phyloP scores from a whole-genome alignment of 2,113 vertebrate species.

The Malurus melanocephalus region DNA sequence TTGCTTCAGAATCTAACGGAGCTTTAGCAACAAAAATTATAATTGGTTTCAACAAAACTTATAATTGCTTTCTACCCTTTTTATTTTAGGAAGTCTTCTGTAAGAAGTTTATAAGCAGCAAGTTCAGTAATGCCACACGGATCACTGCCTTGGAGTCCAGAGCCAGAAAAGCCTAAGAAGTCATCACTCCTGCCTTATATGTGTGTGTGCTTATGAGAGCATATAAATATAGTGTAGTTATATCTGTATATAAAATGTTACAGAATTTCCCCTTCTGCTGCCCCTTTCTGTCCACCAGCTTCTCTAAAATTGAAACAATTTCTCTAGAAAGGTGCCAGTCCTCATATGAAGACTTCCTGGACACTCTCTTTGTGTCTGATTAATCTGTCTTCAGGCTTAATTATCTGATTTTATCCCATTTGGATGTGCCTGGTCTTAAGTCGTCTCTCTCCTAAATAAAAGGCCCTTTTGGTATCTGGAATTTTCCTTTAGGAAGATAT shows the following conservation, averaged over 20 bases:
- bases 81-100: constrained; percentile 1
- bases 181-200: neutral
- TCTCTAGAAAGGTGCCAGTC: neutral
- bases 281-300: neutral
- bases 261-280: neutral
- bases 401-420: neutral
- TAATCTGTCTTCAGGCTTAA: neutral
- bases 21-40: constrained; percentile 3
- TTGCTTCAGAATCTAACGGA: neutral
- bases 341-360: neutral
- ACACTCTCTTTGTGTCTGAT: neutral
- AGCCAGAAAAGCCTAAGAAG: neutral
- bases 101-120: neutral
- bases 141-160: neutral
- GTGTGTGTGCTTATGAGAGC: neutral
- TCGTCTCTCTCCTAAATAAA: neutral
- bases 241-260: neutral
- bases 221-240: neutral
- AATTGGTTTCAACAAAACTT: constrained; percentile 17
- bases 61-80: constrained; percentile 5
- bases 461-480: neutral
- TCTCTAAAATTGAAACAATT: neutral
- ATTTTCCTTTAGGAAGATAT: neutral
- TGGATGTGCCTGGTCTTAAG: neutral
- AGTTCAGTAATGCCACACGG: neutral